Evolutionary conservation across 1,140 invertebrate genomes (phyloP).

Genomic region (Eriosoma lanigerum): DNA sequence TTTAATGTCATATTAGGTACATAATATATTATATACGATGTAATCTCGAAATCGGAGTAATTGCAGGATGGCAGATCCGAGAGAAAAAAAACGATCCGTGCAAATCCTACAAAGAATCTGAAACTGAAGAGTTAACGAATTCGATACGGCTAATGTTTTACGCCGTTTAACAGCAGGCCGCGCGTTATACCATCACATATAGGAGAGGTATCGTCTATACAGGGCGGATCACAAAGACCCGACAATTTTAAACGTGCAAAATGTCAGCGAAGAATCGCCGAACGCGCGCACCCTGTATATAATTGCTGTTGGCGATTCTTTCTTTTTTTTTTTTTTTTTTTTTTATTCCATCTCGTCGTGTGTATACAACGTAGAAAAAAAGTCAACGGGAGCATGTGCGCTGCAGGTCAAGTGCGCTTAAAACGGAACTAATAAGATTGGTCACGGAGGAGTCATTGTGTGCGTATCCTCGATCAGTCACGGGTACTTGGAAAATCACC

Average conservation of each 20-base stretch:
- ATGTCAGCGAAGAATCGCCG: no score
- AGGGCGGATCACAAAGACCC: background rate
- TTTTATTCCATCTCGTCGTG: constrained; percentile 10
- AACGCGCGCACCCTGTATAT: background rate
- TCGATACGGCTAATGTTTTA: constrained; percentile 11
- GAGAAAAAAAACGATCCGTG: background rate
- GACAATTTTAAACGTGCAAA: no score
- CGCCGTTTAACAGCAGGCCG: constrained; percentile 3
- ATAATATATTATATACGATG: no score
- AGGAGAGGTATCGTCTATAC: no score
- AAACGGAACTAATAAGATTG: constrained; percentile 51
- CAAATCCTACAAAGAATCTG: background rate
- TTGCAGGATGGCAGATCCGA: background rate
- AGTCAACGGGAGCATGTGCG: constrained; percentile 30
- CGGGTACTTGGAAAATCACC: constrained; percentile 50
- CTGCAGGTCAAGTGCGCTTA: constrained; percentile 44
- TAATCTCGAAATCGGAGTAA: no score
- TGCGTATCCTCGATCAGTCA: constrained; percentile 47
- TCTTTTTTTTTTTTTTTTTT: no score
- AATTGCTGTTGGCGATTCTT: constrained; percentile 8
- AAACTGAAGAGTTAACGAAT: background rate
- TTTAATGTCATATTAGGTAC: no score
- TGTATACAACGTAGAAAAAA: background rate
- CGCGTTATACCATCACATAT: background rate
- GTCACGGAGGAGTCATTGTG: constrained; percentile 51